Evolutionary conservation across 2,888 invertebrate species (phyloP), one percentile per base, ranked within the genome.

Genomic region (Rotaria sp.): DNA sequence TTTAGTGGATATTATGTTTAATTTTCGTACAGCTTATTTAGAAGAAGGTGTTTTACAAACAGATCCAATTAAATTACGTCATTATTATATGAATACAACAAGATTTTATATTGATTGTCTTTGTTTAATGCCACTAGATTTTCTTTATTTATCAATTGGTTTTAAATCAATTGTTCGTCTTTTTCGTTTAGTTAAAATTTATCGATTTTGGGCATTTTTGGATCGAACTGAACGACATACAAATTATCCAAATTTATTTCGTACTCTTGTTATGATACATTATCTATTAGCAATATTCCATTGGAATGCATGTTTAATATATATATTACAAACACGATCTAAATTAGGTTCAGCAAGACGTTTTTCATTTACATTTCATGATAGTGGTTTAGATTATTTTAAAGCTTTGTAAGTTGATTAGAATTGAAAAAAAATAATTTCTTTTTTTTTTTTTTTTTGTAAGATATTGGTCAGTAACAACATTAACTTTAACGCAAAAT

Each of bases 231-330:
- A 98, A 92, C 94, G 97, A 88, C 97, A 98, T 91, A 97, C 97
- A 89, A 98, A 97, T 93, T 98, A 97, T 93, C 97, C 97, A 88
- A 98, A 98, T 93, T 93, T 97, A 90, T 96, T 92, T 84, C 89
- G 92, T n/a, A 90, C 91, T 2, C 85, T 90, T 13, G 90, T 90
- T 13, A 88, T 91, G 48, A 89, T 91, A 87, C 96, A 97, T 93
- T 96, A 96, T 93, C 94, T 97, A 91, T 93, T 97, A 93, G 96
- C 96, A 93, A 96, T 97, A 92, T 97, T 97, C 93, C 98, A 98
- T 93, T 98, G 97, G 97, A 98, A 98, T 92, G 97, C 97, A 91
- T 98, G 97, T 93, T 93, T 98, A 92, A 97, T 96, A 93, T 96
- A 96, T 93, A 95, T 97, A 92, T 95, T 96, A 91, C 41, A 80